Evolutionary conservation across 2,888 invertebrate genomes (phyloP).

Genomic region (Scelioninae gen. 2): DNA sequence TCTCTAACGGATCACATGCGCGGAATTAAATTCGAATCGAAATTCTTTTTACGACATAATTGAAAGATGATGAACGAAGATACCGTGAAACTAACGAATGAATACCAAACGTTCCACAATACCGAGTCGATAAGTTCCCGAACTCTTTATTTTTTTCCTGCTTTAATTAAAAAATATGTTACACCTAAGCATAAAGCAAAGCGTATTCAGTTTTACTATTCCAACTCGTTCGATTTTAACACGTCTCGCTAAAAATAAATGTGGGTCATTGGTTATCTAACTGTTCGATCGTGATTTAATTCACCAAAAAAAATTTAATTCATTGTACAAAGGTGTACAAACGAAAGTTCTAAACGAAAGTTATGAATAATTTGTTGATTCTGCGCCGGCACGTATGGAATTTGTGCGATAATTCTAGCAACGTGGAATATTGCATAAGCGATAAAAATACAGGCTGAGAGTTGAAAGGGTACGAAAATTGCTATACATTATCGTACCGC

Average conservation of each 20-base stretch:
- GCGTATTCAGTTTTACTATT: neutral
- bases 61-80: neutral
- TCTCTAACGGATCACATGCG: too few relatives aligned
- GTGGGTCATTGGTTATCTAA: conserved; percentile 14
- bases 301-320: neutral
- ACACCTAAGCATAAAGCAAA: neutral
- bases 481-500: too few relatives aligned
- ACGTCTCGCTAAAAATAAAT: conserved; percentile 10
- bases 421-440: too few relatives aligned
- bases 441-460: too few relatives aligned
- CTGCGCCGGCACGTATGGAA: too few relatives aligned
- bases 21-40: neutral
- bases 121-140: neutral
- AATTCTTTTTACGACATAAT: neutral
- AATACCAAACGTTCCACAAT: neutral
- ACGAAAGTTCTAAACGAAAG: neutral
- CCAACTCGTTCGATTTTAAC: conserved; percentile 2
- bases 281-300: conserved; percentile 7
- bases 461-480: too few relatives aligned
- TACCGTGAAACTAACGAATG: neutral
- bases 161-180: neutral
- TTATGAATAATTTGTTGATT: too few relatives aligned
- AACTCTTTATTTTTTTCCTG: neutral
- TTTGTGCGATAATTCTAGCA: neutral
- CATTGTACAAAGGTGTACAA: neutral